Evolutionary conservation across 2,888 invertebrate species (phyloP), one percentile per base, ranked within the genome.

Genomic region (Zaprionus lineosus): DNA sequence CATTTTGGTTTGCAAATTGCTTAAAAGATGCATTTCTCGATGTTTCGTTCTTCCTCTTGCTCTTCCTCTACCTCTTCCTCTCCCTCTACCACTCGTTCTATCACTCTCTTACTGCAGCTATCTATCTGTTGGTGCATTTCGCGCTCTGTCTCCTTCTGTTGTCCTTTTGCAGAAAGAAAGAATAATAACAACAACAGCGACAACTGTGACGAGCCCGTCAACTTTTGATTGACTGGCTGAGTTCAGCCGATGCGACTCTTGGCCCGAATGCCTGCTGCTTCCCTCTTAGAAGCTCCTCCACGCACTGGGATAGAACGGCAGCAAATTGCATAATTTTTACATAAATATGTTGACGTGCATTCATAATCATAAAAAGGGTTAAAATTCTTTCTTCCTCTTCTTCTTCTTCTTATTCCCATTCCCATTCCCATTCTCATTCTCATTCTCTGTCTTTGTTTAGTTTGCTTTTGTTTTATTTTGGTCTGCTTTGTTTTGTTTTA

Each of bases 241-340:
- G 84, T 84, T 82, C 75, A 67, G 62, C 79, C 78, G 68, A 76
- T 84, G 59, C 68, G 56, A 50, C 51, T 64, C 53, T 72, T 70
- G 33, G 67, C n/a, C n/a, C n/a, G n/a, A n/a, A n/a, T n/a, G 1
- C 16, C n/a, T 19, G 43, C 8, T 41, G 6, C 12, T 26, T 14
- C 7, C 14, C 43, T 34, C 28, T 14, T 15, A 7, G 47, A 51
- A 47, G 33, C 53, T 47, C 48, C 43, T 50, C 57, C 63, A 65
- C 69, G 77, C 81, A 84, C 77, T 76, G 55, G 59, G 71, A 84
- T 78, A 78, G 77, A 84, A 78, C 81, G 85, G 85, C 85, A 82
- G 81, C 81, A 84, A 82, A 82, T 85, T 82, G 81, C 86, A 82
- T 82, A 82, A 83, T 82, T 82, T 82, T 82, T 85, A 85, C 81